Conservation (phyloP, 2,888 invertebrate species). For the Ametastegia equiseti region DNA sequence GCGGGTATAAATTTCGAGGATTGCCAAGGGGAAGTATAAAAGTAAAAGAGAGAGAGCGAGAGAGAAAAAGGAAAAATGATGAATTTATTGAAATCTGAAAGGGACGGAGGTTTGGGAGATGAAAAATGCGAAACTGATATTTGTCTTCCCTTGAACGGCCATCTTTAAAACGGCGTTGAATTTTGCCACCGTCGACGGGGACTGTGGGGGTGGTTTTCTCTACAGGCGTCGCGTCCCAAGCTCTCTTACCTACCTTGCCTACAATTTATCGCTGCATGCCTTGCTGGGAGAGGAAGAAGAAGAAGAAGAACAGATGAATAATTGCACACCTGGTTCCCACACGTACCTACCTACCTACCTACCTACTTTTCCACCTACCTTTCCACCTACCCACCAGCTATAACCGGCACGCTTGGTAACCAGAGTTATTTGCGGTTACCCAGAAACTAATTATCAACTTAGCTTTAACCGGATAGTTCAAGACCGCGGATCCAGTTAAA, state of each 20-base stretch:
- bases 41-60: not conserved
- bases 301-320: conserved; percentile 43
- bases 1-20: not conserved
- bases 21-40: not conserved
- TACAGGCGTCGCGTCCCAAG: not conserved
- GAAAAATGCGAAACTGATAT: conserved; percentile 42
- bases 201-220: not conserved
- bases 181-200: not conserved
- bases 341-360: not conserved
- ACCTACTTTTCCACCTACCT: not conserved
- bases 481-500: conserved; percentile 3
- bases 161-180: not conserved
- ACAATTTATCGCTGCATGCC: conserved; percentile 16
- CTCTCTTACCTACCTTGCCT: conserved; percentile 9
- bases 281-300: not conserved
- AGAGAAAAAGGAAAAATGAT: not conserved
- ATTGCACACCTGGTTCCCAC: conserved; percentile 43
- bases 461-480: conserved; percentile 29
- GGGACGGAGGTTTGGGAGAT: not conserved
- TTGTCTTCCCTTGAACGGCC: not conserved
- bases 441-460: conserved; percentile 46
- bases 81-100: conserved; percentile 30
- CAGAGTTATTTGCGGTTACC: conserved; percentile 38
- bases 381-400: not conserved
- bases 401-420: not conserved